Base-by-base conservation (phyloP, 92 coral and sea anemone species). In the Heliopora coerulea region DNA sequence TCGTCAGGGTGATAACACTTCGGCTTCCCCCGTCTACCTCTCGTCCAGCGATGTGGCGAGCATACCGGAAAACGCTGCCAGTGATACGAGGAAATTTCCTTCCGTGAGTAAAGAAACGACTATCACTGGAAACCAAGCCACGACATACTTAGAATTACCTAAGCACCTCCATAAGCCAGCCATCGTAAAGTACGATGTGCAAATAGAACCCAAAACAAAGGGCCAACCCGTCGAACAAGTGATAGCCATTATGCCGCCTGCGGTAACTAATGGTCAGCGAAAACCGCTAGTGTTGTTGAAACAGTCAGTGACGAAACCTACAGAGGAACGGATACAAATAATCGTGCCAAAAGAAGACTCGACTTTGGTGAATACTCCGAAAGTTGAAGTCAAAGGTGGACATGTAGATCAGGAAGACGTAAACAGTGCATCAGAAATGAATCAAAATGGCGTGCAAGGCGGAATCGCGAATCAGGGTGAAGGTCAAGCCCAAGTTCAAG, bases 291-390 rank as follows among this genome's bases (percentile, higher is more conserved):
- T 78, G 28, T 70, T 83, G 78, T 61, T 77, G 63, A 77, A 78
- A 29, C 76, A 84, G 77, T 86, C 73, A 58, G 84, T 93, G 41
- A 85, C 98, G 3, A 93, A 86, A 24, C 88, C 96, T 8, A 84
- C 91, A 85, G 85, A 90, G 21, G 98, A 93, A 79, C 84, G 87
- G 42, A 93, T 93, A 29, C 96, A 93, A 74, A 88, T 93, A 19
- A 92, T 90, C 60, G 88, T 93, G 10, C 98, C 98, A 0, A 88
- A 87, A 72, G 86, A 83, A 59, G 98, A 96, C 3, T 54, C 86
- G 15, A 59, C 83, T 66, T 84, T 50, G 62, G 76, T 87, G 48
- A 79, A 61, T 54, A 89, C 87, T 17, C 98, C 98, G 0, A 89
- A 87, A 65, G 98, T 93, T 15, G 77, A 70, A 23, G 77, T 70